Percentiles rank a stretch among this genome's conserved stretches.
phyloP scores from a whole-genome alignment of 2,797 vertebrate species.

The Cuculus canorus region DNA sequence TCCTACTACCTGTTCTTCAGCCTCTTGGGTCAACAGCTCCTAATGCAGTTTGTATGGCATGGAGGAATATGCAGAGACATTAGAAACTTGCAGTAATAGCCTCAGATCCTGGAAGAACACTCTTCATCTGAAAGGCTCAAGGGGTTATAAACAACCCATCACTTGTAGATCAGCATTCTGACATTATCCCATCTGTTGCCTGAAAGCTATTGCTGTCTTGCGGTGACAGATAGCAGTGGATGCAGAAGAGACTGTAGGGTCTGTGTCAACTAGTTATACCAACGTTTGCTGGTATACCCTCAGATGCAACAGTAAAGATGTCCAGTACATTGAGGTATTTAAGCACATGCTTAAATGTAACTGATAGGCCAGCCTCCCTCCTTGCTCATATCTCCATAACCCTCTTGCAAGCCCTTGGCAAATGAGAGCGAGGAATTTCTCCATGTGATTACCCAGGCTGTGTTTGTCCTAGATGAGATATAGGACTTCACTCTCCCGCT shows the following conservation, averaged over 20 bases:
- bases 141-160: background rate
- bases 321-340: background rate
- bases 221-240: background rate
- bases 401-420: background rate
- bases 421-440: background rate
- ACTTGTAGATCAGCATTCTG: background rate
- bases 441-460: rapidly evolving
- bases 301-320: background rate
- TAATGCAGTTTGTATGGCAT: background rate
- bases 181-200: background rate
- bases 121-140: background rate
- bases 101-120: background rate
- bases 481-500: background rate
- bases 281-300: rapidly evolving
- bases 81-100: background rate
- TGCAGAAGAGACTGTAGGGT: background rate
- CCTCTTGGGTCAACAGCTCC: background rate
- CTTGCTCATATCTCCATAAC: background rate
- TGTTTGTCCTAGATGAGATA: background rate
- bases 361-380: background rate
- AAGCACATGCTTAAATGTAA: background rate
- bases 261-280: background rate
- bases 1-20: background rate
- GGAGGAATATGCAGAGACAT: background rate
- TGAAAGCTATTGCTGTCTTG: background rate